Base-by-base conservation (phyloP, 2,797 vertebrate species). In the Hyperoplus immaculatus region DNA sequence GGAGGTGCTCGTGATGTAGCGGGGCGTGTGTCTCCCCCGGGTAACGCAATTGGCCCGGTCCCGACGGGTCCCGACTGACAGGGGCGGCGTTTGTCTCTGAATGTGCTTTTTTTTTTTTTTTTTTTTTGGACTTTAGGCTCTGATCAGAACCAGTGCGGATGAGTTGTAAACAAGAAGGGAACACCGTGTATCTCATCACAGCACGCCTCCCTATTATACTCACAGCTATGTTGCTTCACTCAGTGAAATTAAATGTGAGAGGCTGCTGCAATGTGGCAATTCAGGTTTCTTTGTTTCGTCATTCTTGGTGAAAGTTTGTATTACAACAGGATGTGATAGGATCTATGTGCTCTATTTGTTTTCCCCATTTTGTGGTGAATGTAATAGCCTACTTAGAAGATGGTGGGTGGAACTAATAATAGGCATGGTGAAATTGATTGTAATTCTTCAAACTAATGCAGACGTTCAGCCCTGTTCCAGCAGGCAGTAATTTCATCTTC, bases 11-110 rank as follows among this genome's bases (percentile, higher is more conserved):
- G 54, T 83, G 90, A 89, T 80, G 91, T 85, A 85, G 81, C 70
- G 71, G 90, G 94, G 93, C 88, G 95, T 94, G 88, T 29, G 70
- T 69, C 58, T 3, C 13, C 46, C 18, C n/a, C 29, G 3, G 29
- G 62, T 4, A 3, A 83, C 5, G n/a, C 83, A 55, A 95, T 94
- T 95, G 94, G 95, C 61, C 69, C 42, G 1, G 0, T 41, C 38
- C 13, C 13, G 13, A 43, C 69, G 39, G 1, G 0, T 41, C 38
- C 13, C 13, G 13, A 43, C 50, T 14, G 46, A 71, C 56, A 58
- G 65, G 84, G 91, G 90, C 69, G 92, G 81, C n/a, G 80, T 70
- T 41, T 70, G 18, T 18, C 16, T 85, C 51, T 29, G 29, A 58
- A 15, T 29, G 39, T 7, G 46, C 51, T 5, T 74, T 3, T 29